phyloP scores from a whole-genome alignment of 1,140 invertebrate genomes.

The Temnothorax nylanderi region DNA sequence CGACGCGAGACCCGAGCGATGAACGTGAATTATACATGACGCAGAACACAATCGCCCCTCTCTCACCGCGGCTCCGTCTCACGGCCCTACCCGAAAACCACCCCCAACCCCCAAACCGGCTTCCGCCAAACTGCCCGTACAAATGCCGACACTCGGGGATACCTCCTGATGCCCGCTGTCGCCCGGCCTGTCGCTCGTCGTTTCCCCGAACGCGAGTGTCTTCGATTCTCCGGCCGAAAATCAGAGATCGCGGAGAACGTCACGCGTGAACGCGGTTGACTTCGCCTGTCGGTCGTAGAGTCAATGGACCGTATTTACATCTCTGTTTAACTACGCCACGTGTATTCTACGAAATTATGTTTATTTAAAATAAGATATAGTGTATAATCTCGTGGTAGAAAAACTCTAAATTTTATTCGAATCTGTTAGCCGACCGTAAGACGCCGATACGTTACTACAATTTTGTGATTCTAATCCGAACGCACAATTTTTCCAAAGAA shows the following conservation, averaged over 20 bases:
- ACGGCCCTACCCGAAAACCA: slow-evolving; percentile 73
- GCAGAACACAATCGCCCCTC: slow-evolving; percentile 82
- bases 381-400: neutral
- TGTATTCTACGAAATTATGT: neutral
- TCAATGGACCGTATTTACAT: slow-evolving; percentile 21
- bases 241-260: slow-evolving; percentile 34
- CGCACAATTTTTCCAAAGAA: neutral
- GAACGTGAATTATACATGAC: slow-evolving; percentile 83
- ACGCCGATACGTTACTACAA: neutral
- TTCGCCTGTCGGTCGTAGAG: neutral
- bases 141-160: slow-evolving; percentile 67
- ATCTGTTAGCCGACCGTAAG: neutral
- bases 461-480: neutral
- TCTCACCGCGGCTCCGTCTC: slow-evolving; percentile 7
- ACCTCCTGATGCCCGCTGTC: slow-evolving; percentile 64
- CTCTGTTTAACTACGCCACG: neutral
- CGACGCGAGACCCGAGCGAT: slow-evolving; percentile 79
- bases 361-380: neutral
- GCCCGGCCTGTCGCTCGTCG: slow-evolving; percentile 63
- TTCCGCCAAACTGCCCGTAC: slow-evolving; percentile 69
- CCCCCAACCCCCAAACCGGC: slow-evolving; percentile 62
- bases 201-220: slow-evolving; percentile 33
- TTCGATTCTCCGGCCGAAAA: slow-evolving; percentile 50
- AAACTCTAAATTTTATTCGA: neutral
- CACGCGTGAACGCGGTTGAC: neutral